Evolutionary conservation across 2,888 invertebrate genomes (phyloP).

Genomic region (Junonia oenone): DNA sequence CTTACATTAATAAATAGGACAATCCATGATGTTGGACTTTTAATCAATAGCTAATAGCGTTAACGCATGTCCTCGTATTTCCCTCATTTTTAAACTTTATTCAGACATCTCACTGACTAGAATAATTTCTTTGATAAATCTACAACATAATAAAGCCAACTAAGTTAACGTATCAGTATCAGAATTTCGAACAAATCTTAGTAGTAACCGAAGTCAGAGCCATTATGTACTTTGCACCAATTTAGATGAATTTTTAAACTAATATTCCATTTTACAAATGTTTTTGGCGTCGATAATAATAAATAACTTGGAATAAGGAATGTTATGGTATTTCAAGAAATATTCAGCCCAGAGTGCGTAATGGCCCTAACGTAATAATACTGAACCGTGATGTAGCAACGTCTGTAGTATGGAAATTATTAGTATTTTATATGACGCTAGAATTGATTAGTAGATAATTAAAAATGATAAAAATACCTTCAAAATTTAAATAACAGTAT

Average conservation of each 20-base stretch:
- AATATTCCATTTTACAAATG: too few relatives aligned
- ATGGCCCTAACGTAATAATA: not conserved
- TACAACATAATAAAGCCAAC: not conserved
- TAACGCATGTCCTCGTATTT: constrained; percentile 8
- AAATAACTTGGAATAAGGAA: too few relatives aligned
- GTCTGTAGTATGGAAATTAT: constrained; percentile 13
- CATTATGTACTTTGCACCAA: not conserved
- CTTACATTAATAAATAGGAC: constrained; percentile 52
- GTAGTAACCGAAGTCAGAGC: not conserved
- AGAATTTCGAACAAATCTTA: not conserved
- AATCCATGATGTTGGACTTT: constrained; percentile 53
- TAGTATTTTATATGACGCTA: constrained; percentile 24
- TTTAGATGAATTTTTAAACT: not conserved
- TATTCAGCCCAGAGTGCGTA: not conserved
- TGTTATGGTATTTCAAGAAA: too few relatives aligned
- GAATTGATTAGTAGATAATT: constrained; percentile 16
- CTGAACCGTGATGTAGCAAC: constrained; percentile 3
- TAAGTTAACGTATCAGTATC: not conserved
- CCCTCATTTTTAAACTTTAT: constrained; percentile 5
- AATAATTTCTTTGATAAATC: not conserved
- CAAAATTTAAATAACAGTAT: constrained; percentile 10
- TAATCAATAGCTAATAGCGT: constrained; percentile 39
- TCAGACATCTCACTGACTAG: not conserved
- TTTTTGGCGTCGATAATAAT: too few relatives aligned
- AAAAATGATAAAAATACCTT: not conserved